These are phyloP conservation scores for Brachypalpus laphriformis DNA, from an alignment of 2,888 invertebrate genomes.

Conservation along the genomic window DNA sequence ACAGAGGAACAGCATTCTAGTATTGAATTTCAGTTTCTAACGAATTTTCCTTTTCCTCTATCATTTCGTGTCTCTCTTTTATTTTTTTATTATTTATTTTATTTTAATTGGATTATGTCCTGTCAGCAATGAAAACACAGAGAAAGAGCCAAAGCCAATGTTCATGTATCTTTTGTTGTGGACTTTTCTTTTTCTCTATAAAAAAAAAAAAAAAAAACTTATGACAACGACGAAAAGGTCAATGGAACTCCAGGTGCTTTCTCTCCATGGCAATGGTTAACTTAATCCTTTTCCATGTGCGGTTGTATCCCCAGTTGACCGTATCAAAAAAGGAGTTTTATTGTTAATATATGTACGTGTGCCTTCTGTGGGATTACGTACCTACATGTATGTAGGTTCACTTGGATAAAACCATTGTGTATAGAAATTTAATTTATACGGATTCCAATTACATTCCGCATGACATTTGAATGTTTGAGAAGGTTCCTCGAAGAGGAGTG, in stretches of 20 bases:
- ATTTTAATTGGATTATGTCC: slow-evolving; percentile 68
- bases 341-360: background rate
- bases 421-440: slow-evolving; percentile 64
- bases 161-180: slow-evolving; percentile 13
- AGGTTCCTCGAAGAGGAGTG: background rate
- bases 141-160: slow-evolving; percentile 8
- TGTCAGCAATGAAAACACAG: slow-evolving; percentile 27
- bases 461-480: slow-evolving; percentile 35
- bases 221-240: slow-evolving; percentile 29
- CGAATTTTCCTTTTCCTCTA: slow-evolving; percentile 11
- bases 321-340: slow-evolving; percentile 55
- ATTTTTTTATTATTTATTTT: slow-evolving; percentile 54
- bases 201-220: background rate
- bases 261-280: slow-evolving; percentile 30
- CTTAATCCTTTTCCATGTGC: slow-evolving; percentile 52
- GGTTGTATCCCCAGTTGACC: slow-evolving; percentile 51
- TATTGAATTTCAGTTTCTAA: slow-evolving; percentile 23
- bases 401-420: slow-evolving; percentile 57
- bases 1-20: too few relatives aligned
- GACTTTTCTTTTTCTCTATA: background rate
- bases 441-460: slow-evolving; percentile 60
- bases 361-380: slow-evolving; percentile 52
- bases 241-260: slow-evolving; percentile 43
- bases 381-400: background rate
- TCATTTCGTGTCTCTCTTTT: background rate